phyloP scores from a whole-genome alignment of 1,140 invertebrate species.

The Lamellibrachia luymesi region DNA sequence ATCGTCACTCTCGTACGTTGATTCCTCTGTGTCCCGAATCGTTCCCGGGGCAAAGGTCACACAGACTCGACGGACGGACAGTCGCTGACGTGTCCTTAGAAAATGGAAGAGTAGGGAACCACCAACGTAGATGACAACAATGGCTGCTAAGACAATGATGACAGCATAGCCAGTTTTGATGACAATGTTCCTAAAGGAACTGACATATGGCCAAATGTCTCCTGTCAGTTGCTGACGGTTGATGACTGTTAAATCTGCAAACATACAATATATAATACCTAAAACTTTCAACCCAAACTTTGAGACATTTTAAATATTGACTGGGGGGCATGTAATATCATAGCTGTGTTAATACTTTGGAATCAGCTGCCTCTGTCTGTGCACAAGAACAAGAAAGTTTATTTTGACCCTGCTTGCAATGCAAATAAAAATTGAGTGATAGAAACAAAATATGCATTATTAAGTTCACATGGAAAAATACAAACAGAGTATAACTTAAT shows the following conservation, averaged over 20 bases:
- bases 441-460: too few relatives aligned
- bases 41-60: background rate
- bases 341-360: background rate
- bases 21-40: conserved; percentile 7
- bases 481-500: too few relatives aligned
- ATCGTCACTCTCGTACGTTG: conserved; percentile 5
- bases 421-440: too few relatives aligned
- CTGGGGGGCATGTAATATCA: background rate
- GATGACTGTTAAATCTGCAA: background rate
- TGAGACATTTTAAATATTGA: background rate
- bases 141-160: background rate
- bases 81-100: conserved; percentile 18
- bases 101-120: conserved; percentile 23
- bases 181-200: conserved; percentile 17
- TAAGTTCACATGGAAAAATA: too few relatives aligned
- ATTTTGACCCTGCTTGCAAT: too few relatives aligned
- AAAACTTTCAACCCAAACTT: background rate
- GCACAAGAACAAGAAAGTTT: too few relatives aligned
- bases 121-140: conserved; percentile 19
- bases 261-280: background rate
- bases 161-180: conserved; percentile 20
- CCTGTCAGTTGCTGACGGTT: background rate
- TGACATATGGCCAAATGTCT: conserved; percentile 15
- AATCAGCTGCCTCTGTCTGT: too few relatives aligned
- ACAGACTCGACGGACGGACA: conserved; percentile 13